Evolutionary conservation across 2,797 vertebrate species (phyloP).

Genomic region (Heliangelus exortis): DNA sequence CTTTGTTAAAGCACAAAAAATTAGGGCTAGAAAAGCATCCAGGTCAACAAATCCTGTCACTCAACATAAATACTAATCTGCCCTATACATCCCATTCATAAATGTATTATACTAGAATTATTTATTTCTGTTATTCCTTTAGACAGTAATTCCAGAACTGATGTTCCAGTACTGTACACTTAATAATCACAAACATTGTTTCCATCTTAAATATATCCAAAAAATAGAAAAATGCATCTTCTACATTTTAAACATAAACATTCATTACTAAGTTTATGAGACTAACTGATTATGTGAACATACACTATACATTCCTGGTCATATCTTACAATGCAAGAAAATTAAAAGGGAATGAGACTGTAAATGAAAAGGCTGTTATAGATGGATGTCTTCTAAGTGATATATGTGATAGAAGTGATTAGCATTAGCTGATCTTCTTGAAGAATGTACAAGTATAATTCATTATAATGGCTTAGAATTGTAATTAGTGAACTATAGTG

Average conservation of each 20-base stretch:
- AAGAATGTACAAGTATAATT: constrained; percentile 81
- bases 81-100: background rate
- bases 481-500: constrained; percentile 82
- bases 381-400: constrained; percentile 77
- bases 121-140: background rate
- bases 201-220: background rate
- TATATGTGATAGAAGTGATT: constrained; percentile 79
- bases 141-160: background rate
- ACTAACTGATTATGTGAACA: constrained; percentile 25
- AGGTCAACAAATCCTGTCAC: background rate
- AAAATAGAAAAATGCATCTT: background rate
- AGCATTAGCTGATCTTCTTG: constrained; percentile 80
- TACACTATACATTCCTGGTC: constrained; percentile 47
- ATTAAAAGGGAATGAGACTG: constrained; percentile 75
- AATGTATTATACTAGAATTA: background rate
- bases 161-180: background rate
- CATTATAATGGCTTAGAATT: constrained; percentile 80
- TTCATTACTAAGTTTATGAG: background rate
- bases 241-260: background rate
- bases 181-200: background rate
- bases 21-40: background rate
- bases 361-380: constrained; percentile 75
- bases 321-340: constrained; percentile 67
- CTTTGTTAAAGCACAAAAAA: background rate
- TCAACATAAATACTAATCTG: background rate